Evolutionary conservation across 2,113 vertebrate genomes (phyloP).

Genomic region (Dasyurus viverrinus): DNA sequence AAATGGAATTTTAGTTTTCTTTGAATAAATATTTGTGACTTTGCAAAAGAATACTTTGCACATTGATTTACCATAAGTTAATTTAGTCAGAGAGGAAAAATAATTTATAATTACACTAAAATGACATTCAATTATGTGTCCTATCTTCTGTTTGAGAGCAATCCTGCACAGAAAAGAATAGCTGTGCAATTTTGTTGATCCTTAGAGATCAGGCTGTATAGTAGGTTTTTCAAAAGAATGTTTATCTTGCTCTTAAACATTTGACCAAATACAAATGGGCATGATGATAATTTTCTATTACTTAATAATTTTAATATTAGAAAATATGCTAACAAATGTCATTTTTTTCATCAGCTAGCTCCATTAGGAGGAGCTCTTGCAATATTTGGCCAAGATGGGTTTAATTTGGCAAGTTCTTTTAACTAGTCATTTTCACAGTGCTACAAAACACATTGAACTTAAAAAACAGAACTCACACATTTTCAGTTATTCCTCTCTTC

Average conservation of each 20-base stretch:
- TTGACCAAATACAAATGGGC: neutral
- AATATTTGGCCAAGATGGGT: slow-evolving; percentile 80
- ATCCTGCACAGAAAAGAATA: slow-evolving; percentile 5
- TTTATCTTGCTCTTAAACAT: neutral
- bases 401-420: slow-evolving; percentile 43
- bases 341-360: slow-evolving; percentile 54
- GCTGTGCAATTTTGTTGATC: neutral
- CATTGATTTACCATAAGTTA: slow-evolving; percentile 49
- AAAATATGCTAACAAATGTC: neutral
- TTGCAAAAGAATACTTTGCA: slow-evolving; percentile 52
- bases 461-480: slow-evolving; percentile 30
- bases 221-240: slow-evolving; percentile 8
- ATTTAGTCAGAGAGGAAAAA: slow-evolving; percentile 46
- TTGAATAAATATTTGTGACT: slow-evolving; percentile 73
- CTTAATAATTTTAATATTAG: neutral
- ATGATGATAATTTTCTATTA: neutral
- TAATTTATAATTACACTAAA: slow-evolving; percentile 30
- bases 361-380: slow-evolving; percentile 93
- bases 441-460: slow-evolving; percentile 6
- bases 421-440: slow-evolving; percentile 47
- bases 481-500: slow-evolving; percentile 29
- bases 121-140: neutral
- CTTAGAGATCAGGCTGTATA: neutral
- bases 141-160: slow-evolving; percentile 26
- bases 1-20: slow-evolving; percentile 49